Evolutionary conservation across 2,113 vertebrate genomes (phyloP).

Genomic region (Phyllostomus discolor): DNA sequence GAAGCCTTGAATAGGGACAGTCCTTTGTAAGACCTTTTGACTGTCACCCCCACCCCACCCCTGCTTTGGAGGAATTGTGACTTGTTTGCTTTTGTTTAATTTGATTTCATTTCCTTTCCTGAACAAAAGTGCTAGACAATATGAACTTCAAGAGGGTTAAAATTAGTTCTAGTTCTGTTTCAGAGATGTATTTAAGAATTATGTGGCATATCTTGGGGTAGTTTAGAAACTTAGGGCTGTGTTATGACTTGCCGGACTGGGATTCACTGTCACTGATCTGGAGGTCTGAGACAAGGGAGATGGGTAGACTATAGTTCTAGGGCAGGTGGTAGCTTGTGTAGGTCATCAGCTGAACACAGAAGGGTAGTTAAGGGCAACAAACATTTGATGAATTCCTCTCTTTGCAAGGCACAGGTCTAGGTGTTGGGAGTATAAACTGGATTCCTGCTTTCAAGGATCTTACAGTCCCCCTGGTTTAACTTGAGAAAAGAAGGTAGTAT

Average conservation of each 20-base stretch:
- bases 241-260: background rate
- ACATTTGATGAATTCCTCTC: background rate
- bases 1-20: background rate
- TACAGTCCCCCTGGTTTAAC: background rate
- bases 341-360: background rate
- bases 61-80: background rate
- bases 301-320: background rate
- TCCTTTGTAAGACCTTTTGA: background rate
- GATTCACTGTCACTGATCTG: background rate
- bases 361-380: background rate
- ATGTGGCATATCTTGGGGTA: background rate
- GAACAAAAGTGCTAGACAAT: background rate
- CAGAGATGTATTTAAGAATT: conserved; percentile 20
- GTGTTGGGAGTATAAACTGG: background rate
- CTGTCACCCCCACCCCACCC: background rate
- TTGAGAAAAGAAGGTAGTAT: background rate
- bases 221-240: background rate
- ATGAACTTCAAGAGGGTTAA: background rate
- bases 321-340: background rate
- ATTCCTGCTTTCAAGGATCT: background rate
- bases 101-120: background rate
- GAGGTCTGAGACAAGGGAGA: background rate
- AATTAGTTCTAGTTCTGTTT: conserved; percentile 32
- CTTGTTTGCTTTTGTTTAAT: conserved; percentile 27
- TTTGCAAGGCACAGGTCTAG: background rate